These are phyloP conservation scores for Neopelma chrysocephalum DNA, from an alignment of 2,797 vertebrate species.

Conservation along the genomic window DNA sequence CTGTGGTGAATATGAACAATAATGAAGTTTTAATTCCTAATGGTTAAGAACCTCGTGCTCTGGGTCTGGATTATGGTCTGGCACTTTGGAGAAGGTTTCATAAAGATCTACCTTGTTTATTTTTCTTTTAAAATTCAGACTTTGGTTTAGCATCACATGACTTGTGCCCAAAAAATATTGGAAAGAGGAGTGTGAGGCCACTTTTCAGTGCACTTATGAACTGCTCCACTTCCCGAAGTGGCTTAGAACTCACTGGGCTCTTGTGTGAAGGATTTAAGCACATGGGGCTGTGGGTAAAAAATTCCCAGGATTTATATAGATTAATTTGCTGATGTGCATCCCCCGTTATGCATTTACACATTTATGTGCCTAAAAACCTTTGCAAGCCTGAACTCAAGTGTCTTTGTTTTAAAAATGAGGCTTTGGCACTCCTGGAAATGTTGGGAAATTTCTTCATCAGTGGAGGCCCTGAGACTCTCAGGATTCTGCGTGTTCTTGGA, in stretches of 20 bases:
- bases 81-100: not conserved
- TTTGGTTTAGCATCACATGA: not conserved
- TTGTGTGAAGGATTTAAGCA: not conserved
- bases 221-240: not conserved
- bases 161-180: not conserved
- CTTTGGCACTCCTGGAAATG: not conserved
- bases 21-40: not conserved
- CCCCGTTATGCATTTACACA: not conserved
- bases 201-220: not conserved
- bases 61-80: rapidly evolving
- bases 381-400: not conserved
- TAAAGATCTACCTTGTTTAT: not conserved
- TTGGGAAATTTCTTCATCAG: no score
- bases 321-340: not conserved
- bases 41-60: rapidly evolving
- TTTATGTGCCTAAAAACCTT: not conserved
- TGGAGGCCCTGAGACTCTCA: not conserved
- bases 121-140: rapidly evolving
- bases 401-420: not conserved
- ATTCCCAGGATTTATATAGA: not conserved
- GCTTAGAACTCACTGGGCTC: not conserved
- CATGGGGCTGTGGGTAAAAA: not conserved
- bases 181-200: not conserved
- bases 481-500: not conserved
- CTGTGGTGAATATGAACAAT: not conserved